Evolutionary conservation across 2,113 vertebrate genomes (phyloP).

Genomic region (Aptenodytes forsteri): DNA sequence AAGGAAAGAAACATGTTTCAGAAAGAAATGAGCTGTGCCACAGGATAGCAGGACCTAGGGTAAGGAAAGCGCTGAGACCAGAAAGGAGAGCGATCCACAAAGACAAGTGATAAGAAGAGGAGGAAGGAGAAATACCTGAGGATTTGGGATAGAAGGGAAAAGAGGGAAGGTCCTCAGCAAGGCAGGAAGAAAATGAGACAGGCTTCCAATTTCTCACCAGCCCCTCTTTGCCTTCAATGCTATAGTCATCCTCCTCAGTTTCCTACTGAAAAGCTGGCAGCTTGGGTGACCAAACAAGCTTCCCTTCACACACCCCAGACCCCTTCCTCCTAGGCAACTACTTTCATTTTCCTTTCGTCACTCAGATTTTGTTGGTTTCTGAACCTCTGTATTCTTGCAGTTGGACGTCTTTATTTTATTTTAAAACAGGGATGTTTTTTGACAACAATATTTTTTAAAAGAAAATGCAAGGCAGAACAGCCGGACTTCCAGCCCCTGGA

Average conservation of each 20-base stretch:
- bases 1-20: not conserved
- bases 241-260: not conserved
- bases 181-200: not conserved
- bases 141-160: not conserved
- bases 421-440: not conserved
- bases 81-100: not conserved
- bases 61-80: not conserved
- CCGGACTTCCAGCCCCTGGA: not conserved
- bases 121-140: not conserved
- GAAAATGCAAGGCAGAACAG: not conserved
- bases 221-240: not conserved
- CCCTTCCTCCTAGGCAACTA: not conserved
- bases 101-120: not conserved
- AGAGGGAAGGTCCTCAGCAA: not conserved
- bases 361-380: not conserved
- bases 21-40: not conserved
- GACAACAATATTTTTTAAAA: not conserved
- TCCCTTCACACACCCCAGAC: not conserved
- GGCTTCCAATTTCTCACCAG: not conserved
- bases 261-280: not conserved
- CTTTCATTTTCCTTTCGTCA: not conserved
- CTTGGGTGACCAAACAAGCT: not conserved
- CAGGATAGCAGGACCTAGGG: not conserved
- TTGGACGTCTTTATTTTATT: not conserved
- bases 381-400: not conserved